Evolutionary conservation across 2,113 vertebrate genomes (phyloP), one percentile per base, ranked within the genome.

Genomic region (Tenebrosternarchus preto): DNA sequence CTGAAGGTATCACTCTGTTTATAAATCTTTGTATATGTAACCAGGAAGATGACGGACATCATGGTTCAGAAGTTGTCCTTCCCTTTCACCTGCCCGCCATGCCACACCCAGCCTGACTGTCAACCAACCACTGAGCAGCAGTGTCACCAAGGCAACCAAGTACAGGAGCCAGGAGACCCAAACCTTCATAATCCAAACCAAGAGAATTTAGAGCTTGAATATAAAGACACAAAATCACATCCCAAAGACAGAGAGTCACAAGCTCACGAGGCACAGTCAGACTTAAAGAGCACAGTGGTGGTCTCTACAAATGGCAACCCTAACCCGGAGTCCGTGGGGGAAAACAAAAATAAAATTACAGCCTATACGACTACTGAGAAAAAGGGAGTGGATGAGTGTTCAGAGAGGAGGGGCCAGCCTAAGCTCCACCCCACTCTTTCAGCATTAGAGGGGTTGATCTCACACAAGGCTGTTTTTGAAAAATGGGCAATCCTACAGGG

Each of bases 61-160:
- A 87, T 91, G 31, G 88, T 86, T 22, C 85, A 91, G 83, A 93
- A 90, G 86, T 90, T 91, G 77, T 89, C 88, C 80, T 87, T 91
- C 85, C 90, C 88, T 63, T 87, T 90, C 73, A 80, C 86, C 85
- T 84, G 82, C 33, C 36, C 84, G 0, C 69, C 69, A 0, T 75
- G 57, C 4, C 85, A 84, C 39, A 39, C 85, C 55, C 70, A 77
- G 59, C n/a, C 75, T 39, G 76, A 71, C 50, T 43, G 75, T 73
- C 71, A 83, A 66, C 70, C 61, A 69, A 69, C 84, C 6, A n/a
- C 74, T 0, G 88, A 87, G 82, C 80, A 84, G 33, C 86, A 87
- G 85, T 59, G 80, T 57, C 50, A 15, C 70, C 61, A 78, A 57
- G 75, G 76, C 22, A 24, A 1, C 1, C 80, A 83, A 27, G 79